Evolutionary conservation across 2,888 invertebrate genomes (phyloP).

Genomic region (Prosopocoilus inquinatus): DNA sequence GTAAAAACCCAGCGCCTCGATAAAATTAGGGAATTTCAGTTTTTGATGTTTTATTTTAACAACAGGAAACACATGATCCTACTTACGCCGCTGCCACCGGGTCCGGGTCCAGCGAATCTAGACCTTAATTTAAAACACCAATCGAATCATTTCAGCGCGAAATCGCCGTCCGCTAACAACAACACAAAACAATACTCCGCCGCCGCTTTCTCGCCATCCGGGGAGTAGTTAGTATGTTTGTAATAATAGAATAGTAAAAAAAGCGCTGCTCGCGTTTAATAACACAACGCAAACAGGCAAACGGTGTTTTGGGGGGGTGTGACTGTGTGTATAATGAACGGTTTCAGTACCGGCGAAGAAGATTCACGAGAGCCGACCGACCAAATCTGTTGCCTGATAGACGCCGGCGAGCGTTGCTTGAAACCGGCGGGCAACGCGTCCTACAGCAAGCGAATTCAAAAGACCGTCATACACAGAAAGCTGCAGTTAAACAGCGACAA

Average conservation of each 20-base stretch:
- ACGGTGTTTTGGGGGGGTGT: not conserved
- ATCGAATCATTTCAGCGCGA: conserved; percentile 20
- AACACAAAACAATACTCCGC: not conserved
- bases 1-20: not conserved
- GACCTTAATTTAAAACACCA: conserved; percentile 21
- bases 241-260: not conserved
- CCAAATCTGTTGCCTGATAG: conserved; percentile 90
- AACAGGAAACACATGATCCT: conserved; percentile 33
- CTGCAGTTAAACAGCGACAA: conserved; percentile 86
- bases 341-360: conserved; percentile 88
- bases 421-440: conserved; percentile 91
- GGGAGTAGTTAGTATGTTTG: not conserved
- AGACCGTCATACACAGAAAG: conserved; percentile 87
- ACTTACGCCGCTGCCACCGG: conserved; percentile 15
- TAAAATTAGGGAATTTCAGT: conserved; percentile 22
- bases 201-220: not conserved
- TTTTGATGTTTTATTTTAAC: conserved; percentile 26
- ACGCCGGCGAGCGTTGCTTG: conserved; percentile 82
- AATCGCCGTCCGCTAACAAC: not conserved
- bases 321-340: conserved; percentile 65
- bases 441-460: conserved; percentile 95
- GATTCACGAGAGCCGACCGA: conserved; percentile 85
- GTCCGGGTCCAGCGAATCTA: conserved; percentile 27
- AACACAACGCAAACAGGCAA: conserved; percentile 7
- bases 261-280: not conserved